These are phyloP conservation scores for Sphaeridia pumilis DNA, from an alignment of 2,888 invertebrate genomes.

Conservation along the genomic window DNA sequence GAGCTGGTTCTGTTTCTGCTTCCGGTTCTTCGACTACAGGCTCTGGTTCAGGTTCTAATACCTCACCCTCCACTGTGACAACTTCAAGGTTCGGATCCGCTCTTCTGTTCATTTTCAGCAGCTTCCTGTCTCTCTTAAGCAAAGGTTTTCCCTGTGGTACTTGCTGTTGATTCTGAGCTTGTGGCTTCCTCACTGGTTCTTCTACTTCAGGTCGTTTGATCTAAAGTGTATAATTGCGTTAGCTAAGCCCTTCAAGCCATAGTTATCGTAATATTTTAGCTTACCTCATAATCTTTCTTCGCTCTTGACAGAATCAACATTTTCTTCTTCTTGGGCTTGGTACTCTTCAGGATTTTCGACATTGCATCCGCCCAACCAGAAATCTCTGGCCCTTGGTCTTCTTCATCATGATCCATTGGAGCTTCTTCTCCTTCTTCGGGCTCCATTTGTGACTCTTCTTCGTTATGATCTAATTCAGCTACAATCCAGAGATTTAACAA, in stretches of 20 bases:
- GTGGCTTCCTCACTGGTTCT: not conserved
- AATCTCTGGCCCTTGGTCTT: constrained; percentile 11
- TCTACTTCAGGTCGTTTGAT: not conserved
- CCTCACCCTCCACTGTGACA: constrained; percentile 12
- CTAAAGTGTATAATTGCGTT: too few relatives aligned
- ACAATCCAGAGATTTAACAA: too few relatives aligned
- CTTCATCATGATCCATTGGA: constrained; percentile 8
- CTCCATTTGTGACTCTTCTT: not conserved
- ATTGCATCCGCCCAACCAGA: constrained; percentile 39
- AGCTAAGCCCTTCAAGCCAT: too few relatives aligned
- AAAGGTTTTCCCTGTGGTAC: not conserved
- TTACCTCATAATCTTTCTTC: constrained; percentile 37
- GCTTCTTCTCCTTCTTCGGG: constrained; percentile 8
- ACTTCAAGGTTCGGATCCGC: not conserved
- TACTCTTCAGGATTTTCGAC: constrained; percentile 37
- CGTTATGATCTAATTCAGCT: not conserved
- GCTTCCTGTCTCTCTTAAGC: not conserved
- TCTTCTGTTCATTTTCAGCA: not conserved
- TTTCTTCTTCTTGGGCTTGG: constrained; percentile 36
- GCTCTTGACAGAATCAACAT: constrained; percentile 39
- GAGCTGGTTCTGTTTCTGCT: not conserved
- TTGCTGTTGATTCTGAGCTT: too few relatives aligned
- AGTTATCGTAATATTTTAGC: too few relatives aligned
- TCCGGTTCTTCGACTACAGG: constrained; percentile 16
- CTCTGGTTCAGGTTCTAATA: constrained; percentile 12